Conservation (phyloP, 30 jellyfish, hydroid and myxozoan species). For the Clytia hemisphaerica region DNA sequence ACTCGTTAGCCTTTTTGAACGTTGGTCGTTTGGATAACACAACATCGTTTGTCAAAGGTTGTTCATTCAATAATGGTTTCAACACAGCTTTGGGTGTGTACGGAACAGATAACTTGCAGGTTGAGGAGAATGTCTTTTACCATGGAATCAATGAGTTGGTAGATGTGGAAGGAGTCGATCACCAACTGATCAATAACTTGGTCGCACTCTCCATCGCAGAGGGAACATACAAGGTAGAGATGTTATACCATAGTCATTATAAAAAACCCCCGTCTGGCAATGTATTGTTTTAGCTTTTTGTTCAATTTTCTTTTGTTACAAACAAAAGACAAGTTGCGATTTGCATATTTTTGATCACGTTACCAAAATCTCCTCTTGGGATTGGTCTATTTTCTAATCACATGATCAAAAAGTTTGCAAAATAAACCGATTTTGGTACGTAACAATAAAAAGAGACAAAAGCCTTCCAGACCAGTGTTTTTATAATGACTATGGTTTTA, state of each 20-base stretch:
- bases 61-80: conserved; percentile 71
- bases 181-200: conserved; percentile 54
- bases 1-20: conserved; percentile 22
- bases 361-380: no score
- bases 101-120: conserved; percentile 55
- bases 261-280: no score
- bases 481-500: no score
- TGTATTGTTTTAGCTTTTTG: no score
- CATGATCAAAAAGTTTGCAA: no score
- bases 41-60: conserved; percentile 56
- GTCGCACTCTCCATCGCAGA: conserved; percentile 40
- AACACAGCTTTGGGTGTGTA: conserved; percentile 74
- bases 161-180: conserved; percentile 59
- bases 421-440: no score
- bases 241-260: neutral
- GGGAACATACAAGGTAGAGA: conserved; percentile 27
- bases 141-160: conserved; percentile 78
- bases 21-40: conserved; percentile 38
- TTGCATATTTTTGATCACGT: no score
- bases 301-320: no score
- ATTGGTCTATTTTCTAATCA: no score
- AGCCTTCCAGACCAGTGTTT: no score
- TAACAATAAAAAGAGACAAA: no score
- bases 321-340: no score
- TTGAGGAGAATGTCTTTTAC: conserved; percentile 64